A percentile compares a stretch with the other conserved stretches of the same genome.
phyloP scores from a whole-genome alignment of 2,113 vertebrate genomes.

The Ailuropoda melanoleuca region DNA sequence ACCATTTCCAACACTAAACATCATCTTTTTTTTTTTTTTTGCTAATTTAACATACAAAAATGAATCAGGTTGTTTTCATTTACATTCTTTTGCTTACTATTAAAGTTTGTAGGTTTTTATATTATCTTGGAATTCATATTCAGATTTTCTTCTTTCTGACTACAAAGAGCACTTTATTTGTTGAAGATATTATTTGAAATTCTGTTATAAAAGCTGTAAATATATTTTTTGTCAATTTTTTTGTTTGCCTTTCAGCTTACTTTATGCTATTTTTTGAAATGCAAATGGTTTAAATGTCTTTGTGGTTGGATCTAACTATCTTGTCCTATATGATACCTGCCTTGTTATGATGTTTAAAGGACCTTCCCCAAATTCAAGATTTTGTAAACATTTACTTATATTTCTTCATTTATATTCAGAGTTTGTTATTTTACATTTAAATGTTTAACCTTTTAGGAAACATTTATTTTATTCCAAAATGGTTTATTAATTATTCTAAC shows the following conservation, averaged over 20 bases:
- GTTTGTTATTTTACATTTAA: neutral
- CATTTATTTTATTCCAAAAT: neutral
- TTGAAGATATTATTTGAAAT: neutral
- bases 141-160: neutral
- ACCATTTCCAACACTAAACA: neutral
- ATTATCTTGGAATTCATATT: neutral
- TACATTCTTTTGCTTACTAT: neutral
- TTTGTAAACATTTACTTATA: neutral
- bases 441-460: neutral
- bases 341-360: neutral
- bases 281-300: neutral
- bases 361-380: neutral
- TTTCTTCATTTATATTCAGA: neutral
- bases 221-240: neutral
- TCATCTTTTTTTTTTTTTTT: neutral
- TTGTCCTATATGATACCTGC: neutral
- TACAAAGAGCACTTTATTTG: neutral
- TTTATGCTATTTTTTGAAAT: neutral
- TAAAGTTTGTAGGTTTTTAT: neutral
- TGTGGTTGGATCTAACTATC: neutral
- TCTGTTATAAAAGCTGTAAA: neutral
- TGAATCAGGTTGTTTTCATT: neutral
- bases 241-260: neutral
- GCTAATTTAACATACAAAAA: neutral
- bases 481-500: neutral